Percentiles rank a stretch among this genome's conserved stretches.
Evolutionary conservation across 1,140 invertebrate species (phyloP).

Genomic region (Halesus radiatus): DNA sequence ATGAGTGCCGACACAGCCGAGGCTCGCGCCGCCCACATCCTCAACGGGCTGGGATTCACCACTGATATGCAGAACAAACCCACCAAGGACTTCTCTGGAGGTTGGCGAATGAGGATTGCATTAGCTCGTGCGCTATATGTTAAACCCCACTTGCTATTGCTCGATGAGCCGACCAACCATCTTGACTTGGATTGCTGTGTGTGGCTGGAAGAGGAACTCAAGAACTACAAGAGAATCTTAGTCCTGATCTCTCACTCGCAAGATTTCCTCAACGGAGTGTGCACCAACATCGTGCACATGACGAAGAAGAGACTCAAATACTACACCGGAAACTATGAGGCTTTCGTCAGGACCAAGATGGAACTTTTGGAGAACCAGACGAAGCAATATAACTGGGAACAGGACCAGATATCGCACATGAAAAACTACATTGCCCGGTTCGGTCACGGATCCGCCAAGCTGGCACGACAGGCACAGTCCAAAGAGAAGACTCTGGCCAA

Average conservation of each 20-base stretch:
- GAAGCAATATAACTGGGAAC: conserved; percentile 99
- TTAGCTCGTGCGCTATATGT: conserved; percentile 93
- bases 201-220: conserved; percentile 98
- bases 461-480: conserved; percentile 98
- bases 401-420: conserved; percentile 99
- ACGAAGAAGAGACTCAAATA: conserved; percentile 94
- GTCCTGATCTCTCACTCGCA: conserved; percentile 99
- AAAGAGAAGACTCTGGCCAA: conserved; percentile 99
- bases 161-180: conserved; percentile 89
- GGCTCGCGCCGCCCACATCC: conserved; percentile 92
- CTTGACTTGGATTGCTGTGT: conserved; percentile 99
- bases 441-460: conserved; percentile 98
- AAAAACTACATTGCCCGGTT: conserved; percentile 99
- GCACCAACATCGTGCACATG: conserved; percentile 98
- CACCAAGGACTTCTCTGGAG: conserved; percentile 97
- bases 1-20: conserved; percentile 96
- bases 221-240: conserved; percentile 96
- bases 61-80: conserved; percentile 93
- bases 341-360: conserved; percentile 91
- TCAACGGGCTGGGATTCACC: conserved; percentile 97
- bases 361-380: conserved; percentile 98
- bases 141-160: conserved; percentile 85
- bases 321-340: conserved; percentile 97
- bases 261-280: conserved; percentile 99
- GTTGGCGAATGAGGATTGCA: conserved; percentile 99